These are phyloP conservation scores for Scaptodrosophila latifasciaeformis DNA, from an alignment of 2,888 invertebrate species.

Conservation along the genomic window DNA sequence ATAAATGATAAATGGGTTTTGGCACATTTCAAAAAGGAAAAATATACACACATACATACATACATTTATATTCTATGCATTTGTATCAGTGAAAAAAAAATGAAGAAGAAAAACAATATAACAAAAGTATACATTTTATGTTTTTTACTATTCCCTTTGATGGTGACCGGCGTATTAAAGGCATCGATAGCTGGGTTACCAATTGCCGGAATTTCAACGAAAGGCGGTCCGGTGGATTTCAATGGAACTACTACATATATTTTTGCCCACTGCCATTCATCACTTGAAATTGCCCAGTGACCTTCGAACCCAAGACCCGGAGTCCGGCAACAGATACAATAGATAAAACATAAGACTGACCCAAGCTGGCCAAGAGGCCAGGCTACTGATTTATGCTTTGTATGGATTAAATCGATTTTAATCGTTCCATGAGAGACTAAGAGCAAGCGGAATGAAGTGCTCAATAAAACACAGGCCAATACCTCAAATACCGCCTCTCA, in stretches of 20 bases:
- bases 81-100: constrained; percentile 1
- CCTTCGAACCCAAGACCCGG: constrained; percentile 39
- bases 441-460: constrained; percentile 50
- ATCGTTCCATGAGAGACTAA: constrained; percentile 52
- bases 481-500: constrained; percentile 11
- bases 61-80: constrained; percentile 7
- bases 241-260: constrained; percentile 18
- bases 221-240: too few relatives aligned
- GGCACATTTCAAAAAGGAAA: constrained; percentile 8
- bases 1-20: constrained; percentile 41
- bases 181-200: too few relatives aligned
- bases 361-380: constrained; percentile 13
- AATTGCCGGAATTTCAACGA: too few relatives aligned
- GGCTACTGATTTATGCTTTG: constrained; percentile 50
- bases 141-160: too few relatives aligned
- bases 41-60: constrained; percentile 4
- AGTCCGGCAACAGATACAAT: constrained; percentile 29
- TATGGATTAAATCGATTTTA: constrained; percentile 63
- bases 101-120: too few relatives aligned
- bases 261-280: constrained; percentile 28
- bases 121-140: too few relatives aligned
- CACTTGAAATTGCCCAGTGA: constrained; percentile 37
- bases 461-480: constrained; percentile 58
- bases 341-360: constrained; percentile 4
- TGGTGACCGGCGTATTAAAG: too few relatives aligned